Evolutionary conservation across 37 sponge, comb jelly and placozoan species (phyloP).

Genomic region (Amphimedon queenslandica): DNA sequence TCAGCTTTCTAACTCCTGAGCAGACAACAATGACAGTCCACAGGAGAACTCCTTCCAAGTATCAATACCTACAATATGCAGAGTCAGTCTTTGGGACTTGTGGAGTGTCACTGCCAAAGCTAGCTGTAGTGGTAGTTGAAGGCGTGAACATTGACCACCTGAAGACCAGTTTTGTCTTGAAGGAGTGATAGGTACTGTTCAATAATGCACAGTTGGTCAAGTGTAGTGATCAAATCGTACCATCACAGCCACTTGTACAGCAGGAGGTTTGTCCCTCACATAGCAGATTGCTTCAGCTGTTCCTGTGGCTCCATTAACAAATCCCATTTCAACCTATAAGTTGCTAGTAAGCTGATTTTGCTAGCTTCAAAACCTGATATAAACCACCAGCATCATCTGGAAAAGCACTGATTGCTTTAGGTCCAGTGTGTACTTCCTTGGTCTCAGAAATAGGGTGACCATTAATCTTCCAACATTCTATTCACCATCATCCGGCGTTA

Average conservation of each 20-base stretch:
- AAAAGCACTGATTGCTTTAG: not conserved
- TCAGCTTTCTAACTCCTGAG: no score
- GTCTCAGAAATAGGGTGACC: conserved; percentile 7
- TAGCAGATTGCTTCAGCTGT: conserved; percentile 29
- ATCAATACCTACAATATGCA: no score
- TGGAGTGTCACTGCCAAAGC: no score
- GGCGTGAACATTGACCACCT: no score
- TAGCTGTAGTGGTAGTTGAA: no score
- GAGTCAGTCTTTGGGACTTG: no score
- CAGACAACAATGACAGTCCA: no score
- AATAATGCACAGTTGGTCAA: conserved; percentile 6
- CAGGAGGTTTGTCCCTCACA: conserved; percentile 19
- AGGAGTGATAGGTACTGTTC: conserved; percentile 15
- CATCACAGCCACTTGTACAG: conserved; percentile 19
- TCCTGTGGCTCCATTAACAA: conserved; percentile 43
- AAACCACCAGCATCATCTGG: conserved; percentile 22
- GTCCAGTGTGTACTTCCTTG: conserved; percentile 21
- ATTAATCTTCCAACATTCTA: no score
- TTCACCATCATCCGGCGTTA: no score
- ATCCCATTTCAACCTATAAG: conserved; percentile 30
- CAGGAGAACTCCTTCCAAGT: no score
- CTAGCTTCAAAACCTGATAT: not conserved
- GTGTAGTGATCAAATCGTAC: conserved; percentile 16
- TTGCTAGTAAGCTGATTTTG: conserved; percentile 30
- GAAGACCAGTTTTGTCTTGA: not conserved